phyloP scores from a whole-genome alignment of 2,113 vertebrate genomes.

The Tychaedon coryphoeus region DNA sequence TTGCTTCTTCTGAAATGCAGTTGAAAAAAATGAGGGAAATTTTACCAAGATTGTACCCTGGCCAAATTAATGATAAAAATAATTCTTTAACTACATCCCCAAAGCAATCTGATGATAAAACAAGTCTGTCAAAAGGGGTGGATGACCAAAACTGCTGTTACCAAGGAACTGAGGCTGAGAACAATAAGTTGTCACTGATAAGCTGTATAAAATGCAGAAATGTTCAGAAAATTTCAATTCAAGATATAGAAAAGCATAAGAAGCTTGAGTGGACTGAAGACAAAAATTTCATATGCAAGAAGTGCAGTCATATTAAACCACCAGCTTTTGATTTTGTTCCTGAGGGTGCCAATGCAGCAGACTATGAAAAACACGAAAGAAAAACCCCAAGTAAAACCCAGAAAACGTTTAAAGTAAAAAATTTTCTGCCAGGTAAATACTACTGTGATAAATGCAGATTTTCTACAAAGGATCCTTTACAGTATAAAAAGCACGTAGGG shows the following conservation, averaged over 20 bases:
- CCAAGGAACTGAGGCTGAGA: slow-evolving; percentile 69
- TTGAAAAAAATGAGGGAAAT: slow-evolving; percentile 76
- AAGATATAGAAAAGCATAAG: slow-evolving; percentile 35
- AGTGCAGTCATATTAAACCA: slow-evolving; percentile 35
- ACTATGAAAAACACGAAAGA: slow-evolving; percentile 21
- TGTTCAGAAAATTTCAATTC: slow-evolving; percentile 48
- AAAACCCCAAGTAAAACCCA: neutral
- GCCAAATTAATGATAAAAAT: slow-evolving; percentile 28
- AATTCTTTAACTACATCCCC: slow-evolving; percentile 67
- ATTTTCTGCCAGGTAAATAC: slow-evolving; percentile 73
- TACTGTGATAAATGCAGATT: slow-evolving; percentile 85
- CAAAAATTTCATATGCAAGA: slow-evolving; percentile 63
- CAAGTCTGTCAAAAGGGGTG: slow-evolving; percentile 22
- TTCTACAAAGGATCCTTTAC: slow-evolving; percentile 80
- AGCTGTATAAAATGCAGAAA: slow-evolving; percentile 68
- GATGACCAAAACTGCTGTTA: slow-evolving; percentile 24
- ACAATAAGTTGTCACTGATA: neutral
- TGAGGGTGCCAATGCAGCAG: neutral
- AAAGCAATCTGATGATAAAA: slow-evolving; percentile 55
- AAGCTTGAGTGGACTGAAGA: slow-evolving; percentile 49
- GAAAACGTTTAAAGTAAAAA: slow-evolving; percentile 70
- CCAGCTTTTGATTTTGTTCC: slow-evolving; percentile 47
- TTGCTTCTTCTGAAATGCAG: slow-evolving; percentile 61
- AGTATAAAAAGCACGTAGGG: slow-evolving; percentile 77
- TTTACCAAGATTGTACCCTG: slow-evolving; percentile 60